These are phyloP conservation scores for Deroptyus accipitrinus DNA, from an alignment of 2,113 vertebrate genomes.

Conservation along the genomic window DNA sequence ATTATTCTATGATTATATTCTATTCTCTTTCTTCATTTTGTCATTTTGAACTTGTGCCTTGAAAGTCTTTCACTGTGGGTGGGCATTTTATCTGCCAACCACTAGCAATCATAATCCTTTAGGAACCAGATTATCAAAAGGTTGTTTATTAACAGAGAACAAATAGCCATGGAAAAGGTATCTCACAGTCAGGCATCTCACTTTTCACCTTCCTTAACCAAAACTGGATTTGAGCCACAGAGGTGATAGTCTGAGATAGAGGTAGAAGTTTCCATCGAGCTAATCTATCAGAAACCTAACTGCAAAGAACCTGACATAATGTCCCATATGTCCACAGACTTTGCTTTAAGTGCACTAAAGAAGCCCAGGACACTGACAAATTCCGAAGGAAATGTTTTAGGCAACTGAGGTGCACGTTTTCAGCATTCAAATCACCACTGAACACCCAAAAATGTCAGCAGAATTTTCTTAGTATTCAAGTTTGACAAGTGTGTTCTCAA, in stretches of 20 bases:
- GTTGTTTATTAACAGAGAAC: background rate
- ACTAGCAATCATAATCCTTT: background rate
- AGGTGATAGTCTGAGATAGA: background rate
- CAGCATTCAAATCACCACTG: background rate
- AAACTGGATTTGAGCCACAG: background rate
- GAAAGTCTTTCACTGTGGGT: background rate
- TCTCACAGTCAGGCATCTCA: background rate
- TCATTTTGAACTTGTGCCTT: background rate
- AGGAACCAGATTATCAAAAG: background rate
- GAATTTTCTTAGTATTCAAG: background rate
- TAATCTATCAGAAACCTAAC: background rate
- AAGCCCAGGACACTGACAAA: background rate
- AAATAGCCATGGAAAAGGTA: background rate
- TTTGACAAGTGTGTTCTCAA: background rate
- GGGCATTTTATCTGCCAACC: background rate
- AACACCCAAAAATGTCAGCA: background rate
- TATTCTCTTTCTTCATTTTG: background rate
- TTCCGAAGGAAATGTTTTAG: background rate
- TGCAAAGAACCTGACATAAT: background rate
- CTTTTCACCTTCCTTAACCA: background rate
- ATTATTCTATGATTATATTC: background rate
- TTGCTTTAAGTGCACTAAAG: background rate
- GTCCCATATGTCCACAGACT: background rate
- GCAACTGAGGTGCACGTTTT: background rate
- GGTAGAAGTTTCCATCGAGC: background rate